Evolutionary conservation across 2,113 vertebrate genomes (phyloP).

Genomic region (Spea multiplicata): DNA sequence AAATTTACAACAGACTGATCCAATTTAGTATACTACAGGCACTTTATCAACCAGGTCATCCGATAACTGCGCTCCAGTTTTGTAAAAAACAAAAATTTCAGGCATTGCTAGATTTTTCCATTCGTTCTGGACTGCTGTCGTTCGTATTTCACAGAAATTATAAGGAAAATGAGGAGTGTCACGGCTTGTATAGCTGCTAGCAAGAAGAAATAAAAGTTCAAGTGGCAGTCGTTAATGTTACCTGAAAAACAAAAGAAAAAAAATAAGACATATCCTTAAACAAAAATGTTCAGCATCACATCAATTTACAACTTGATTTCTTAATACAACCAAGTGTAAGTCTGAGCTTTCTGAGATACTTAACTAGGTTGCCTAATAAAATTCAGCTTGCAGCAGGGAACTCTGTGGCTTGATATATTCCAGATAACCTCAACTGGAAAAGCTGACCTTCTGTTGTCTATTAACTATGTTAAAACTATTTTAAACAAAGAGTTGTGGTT

Average conservation of each 20-base stretch:
- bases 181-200: conserved; percentile 88
- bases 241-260: conserved; percentile 64
- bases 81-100: neutral
- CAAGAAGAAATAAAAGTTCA: conserved; percentile 95
- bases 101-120: conserved; percentile 54
- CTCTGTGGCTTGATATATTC: too few species aligned
- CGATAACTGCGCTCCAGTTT: neutral
- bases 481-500: too few species aligned
- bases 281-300: too few species aligned
- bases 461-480: too few species aligned
- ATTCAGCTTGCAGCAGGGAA: too few species aligned
- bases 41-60: neutral
- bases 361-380: too few species aligned
- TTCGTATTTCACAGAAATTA: conserved; percentile 87
- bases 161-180: conserved; percentile 88
- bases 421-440: too few species aligned
- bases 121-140: conserved; percentile 58
- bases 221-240: conserved; percentile 88
- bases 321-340: too few species aligned
- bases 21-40: neutral
- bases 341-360: too few species aligned
- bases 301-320: too few species aligned
- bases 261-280: neutral
- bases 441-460: too few species aligned
- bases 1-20: neutral